Evolutionary conservation across 1,140 invertebrate species (phyloP).

Genomic region (Nephila pilipes): DNA sequence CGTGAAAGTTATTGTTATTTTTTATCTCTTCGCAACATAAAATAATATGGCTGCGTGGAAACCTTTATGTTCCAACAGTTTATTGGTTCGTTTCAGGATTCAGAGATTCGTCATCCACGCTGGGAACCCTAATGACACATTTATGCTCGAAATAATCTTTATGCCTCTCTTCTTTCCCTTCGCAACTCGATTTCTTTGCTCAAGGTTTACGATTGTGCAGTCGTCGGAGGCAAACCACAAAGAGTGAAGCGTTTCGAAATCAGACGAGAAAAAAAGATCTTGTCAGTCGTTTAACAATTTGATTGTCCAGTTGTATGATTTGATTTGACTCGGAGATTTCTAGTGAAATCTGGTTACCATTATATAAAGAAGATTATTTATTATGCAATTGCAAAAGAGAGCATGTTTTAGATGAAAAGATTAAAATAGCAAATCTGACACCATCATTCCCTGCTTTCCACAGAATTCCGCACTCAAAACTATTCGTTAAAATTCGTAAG

Average conservation of each 20-base stretch:
- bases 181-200: neutral
- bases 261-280: neutral
- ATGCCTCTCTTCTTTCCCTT: neutral
- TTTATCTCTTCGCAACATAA: neutral
- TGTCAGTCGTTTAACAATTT: neutral
- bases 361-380: too few relatives aligned
- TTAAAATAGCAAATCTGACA: too few relatives aligned
- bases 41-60: neutral
- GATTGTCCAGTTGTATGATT: too few relatives aligned
- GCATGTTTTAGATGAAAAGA: too few relatives aligned
- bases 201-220: constrained; percentile 33
- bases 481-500: too few relatives aligned
- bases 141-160: constrained; percentile 13
- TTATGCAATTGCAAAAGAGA: too few relatives aligned
- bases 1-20: neutral
- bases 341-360: too few relatives aligned
- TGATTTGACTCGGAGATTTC: too few relatives aligned
- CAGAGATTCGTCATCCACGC: neutral
- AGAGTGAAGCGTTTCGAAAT: neutral
- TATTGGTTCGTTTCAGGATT: neutral
- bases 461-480: too few relatives aligned
- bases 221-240: neutral
- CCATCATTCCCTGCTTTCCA: too few relatives aligned
- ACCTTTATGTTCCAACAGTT: neutral
- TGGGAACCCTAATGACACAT: neutral